phyloP scores from a whole-genome alignment of 2,113 vertebrate genomes.

The Neomonachus schauinslandi region DNA sequence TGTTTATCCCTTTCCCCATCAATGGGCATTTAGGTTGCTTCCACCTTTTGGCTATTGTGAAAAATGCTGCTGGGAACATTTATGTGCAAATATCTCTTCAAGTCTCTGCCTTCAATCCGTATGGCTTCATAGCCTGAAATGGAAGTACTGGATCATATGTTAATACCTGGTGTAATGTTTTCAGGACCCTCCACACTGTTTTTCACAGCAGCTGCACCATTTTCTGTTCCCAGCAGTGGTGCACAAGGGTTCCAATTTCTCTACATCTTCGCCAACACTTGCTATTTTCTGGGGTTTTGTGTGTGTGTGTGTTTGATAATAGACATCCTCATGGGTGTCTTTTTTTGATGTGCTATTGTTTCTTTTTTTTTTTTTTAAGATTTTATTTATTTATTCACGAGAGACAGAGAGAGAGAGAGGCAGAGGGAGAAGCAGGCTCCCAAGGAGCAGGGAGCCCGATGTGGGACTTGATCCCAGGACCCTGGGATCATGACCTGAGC shows the following conservation, averaged over 20 bases:
- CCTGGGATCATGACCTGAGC: too few species aligned
- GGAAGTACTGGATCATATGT: neutral
- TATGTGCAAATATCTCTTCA: neutral
- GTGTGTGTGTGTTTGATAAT: neutral
- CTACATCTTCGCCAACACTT: neutral
- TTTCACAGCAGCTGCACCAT: neutral
- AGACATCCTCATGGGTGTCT: neutral
- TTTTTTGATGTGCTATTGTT: neutral
- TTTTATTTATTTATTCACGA: too few species aligned
- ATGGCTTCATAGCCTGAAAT: neutral
- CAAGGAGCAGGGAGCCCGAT: too few species aligned
- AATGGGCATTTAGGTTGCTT: neutral
- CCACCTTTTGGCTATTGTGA: neutral
- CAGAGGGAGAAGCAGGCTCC: too few species aligned
- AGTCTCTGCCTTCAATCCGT: neutral
- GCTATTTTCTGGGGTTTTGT: neutral
- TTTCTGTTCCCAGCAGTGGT: neutral
- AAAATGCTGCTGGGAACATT: neutral
- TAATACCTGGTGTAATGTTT: conserved; percentile 15
- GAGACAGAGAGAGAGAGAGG: too few species aligned
- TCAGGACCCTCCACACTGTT: neutral
- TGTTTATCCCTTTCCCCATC: neutral
- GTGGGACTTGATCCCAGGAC: too few species aligned
- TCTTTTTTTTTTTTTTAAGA: neutral
- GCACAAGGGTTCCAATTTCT: neutral